A percentile compares a stretch with the other conserved stretches of the same genome.
phyloP scores from a whole-genome alignment of 2,113 vertebrate species.

The Phaethornis superciliosus region DNA sequence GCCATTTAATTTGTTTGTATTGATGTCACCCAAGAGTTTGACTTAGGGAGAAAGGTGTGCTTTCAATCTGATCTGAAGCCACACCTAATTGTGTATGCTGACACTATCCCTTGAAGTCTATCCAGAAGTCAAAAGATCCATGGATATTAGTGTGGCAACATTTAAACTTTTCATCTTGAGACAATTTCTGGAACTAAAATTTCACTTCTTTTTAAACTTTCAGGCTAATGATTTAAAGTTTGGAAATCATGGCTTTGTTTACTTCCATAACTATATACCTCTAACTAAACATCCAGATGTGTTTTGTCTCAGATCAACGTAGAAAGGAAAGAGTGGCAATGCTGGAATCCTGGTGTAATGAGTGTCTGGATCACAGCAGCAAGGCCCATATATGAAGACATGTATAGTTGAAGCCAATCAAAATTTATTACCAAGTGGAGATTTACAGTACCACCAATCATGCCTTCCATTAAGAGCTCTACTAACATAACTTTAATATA shows the following conservation, averaged over 20 bases:
- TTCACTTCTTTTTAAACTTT: not conserved
- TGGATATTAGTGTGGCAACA: not conserved
- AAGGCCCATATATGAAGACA: not conserved
- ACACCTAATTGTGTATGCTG: not conserved
- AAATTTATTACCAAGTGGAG: not conserved
- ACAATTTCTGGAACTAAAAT: not conserved
- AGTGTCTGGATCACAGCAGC: not conserved
- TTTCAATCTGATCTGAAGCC: not conserved
- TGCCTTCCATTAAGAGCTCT: not conserved
- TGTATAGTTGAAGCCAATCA: not conserved
- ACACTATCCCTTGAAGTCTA: not conserved
- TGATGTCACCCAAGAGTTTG: constrained; percentile 25
- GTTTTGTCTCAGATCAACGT: not conserved
- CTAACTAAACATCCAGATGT: not conserved
- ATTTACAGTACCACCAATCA: not conserved
- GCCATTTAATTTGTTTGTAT: constrained; percentile 8
- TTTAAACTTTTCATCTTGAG: not conserved
- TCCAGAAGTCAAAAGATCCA: not conserved
- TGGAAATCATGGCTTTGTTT: not conserved
- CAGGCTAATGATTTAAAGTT: not conserved
- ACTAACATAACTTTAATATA: not conserved
- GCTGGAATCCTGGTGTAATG: not conserved
- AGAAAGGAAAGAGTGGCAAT: not conserved
- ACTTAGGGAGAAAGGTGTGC: not conserved
- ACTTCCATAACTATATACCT: not conserved